Base-by-base conservation (phyloP, 2,888 invertebrate species). In the Lycocerus yunnanus region DNA sequence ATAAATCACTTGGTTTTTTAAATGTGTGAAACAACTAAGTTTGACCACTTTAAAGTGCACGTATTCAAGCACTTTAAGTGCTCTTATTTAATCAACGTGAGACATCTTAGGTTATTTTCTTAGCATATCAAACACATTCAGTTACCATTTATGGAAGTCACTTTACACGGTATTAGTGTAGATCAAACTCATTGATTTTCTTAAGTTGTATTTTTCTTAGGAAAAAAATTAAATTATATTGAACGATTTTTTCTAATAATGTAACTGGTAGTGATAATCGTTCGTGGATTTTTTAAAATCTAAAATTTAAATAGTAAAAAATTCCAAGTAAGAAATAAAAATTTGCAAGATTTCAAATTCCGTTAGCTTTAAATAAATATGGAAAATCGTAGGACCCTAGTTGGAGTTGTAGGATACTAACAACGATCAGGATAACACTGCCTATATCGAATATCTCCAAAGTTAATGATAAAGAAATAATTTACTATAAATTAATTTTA, bases 31-130 rank as follows among this genome's bases (percentile, higher is more conserved):
- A 3, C 43, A 43, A 43, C 43, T 43, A 43, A 43, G 43, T 43
- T 43, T n/a, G 43, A 43, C 43, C 43, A 43, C 43, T 43, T 43
- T 43, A 43, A 69, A 61, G 69, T 69, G 63, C 27, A 43, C 27
- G 16, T 66, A 66, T 58, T 20, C 65, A 58, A 71, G 58, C 71
- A 71, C 71, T 24, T 66, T 66, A 71, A 71, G 58, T 66, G 69
- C 43, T 66, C 58, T 71, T 71, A 66, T 65, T 70, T 71, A 71
- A 71, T 71, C 71, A 71, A 71, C 65, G 65, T 71, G 71, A 71
- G 71, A 66, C 71, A 71, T 71, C 71, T 66, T 9, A 58, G 58
- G 27, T 16, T 27, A 58, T 58, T 58, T 71, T 16, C 16, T 69
- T 61, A 63, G 60, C 21, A 63, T 15, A 24, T 21, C 21, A 20